Percentiles rank a stretch among this genome's conserved stretches.
Evolutionary conservation across 2,113 vertebrate species (phyloP).

Genomic region (Steatornis caripensis): DNA sequence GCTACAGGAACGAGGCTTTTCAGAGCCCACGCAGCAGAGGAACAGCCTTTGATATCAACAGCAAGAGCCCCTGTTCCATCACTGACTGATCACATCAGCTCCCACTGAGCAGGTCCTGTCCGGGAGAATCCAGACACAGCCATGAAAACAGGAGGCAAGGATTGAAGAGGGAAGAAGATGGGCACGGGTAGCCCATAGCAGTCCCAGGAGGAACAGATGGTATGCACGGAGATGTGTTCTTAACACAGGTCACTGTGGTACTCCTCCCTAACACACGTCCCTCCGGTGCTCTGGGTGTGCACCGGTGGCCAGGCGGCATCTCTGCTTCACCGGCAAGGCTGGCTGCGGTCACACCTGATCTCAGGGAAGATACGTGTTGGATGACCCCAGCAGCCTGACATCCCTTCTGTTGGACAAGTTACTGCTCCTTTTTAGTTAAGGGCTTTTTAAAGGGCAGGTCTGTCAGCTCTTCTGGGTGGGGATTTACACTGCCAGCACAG

Average conservation of each 20-base stretch:
- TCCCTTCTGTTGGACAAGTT: neutral
- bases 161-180: neutral
- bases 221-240: fast-evolving
- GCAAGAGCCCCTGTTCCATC: neutral
- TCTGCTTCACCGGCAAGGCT: neutral
- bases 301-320: neutral
- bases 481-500: neutral
- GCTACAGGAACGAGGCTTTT: neutral
- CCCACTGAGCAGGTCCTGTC: neutral
- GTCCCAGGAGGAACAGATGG: neutral
- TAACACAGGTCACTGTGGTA: fast-evolving
- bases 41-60: neutral
- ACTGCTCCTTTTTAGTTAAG: neutral
- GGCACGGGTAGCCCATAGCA: neutral
- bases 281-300: neutral
- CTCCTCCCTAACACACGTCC: neutral
- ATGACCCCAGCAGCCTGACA: no score
- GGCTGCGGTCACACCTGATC: neutral
- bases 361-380: fast-evolving
- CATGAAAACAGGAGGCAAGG: neutral
- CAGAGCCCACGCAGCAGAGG: neutral
- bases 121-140: neutral
- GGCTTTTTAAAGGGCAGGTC: neutral
- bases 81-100: neutral
- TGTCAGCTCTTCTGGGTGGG: neutral